Conservation (phyloP, 53 echinoderm and acorn worm genomes). For the Holothuria scabra region DNA sequence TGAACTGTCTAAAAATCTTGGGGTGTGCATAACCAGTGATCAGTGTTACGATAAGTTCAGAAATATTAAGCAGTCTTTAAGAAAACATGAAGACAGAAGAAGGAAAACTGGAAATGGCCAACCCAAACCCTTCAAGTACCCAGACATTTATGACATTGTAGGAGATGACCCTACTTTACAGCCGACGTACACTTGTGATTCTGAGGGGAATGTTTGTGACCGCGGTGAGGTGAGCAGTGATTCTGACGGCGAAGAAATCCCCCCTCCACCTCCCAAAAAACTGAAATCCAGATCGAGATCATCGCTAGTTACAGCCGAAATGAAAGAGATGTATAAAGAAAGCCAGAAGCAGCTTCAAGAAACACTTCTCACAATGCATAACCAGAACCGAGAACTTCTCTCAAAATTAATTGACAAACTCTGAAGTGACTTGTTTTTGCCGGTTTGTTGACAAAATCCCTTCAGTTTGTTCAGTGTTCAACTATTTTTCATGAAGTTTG, state of each 20-base stretch:
- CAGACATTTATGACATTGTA: conserved; percentile 23
- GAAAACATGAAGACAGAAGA: conserved; percentile 24
- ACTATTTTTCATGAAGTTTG: background rate
- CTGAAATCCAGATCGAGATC: conserved; percentile 13
- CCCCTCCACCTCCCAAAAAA: conserved; percentile 7
- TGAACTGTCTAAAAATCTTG: background rate
- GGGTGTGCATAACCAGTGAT: background rate
- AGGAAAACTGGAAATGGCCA: conserved; percentile 33
- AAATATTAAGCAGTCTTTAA: conserved; percentile 3
- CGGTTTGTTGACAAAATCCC: no score
- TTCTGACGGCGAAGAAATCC: conserved; percentile 1
- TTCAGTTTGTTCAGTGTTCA: no score
- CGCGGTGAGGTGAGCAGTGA: background rate
- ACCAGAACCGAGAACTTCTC: background rate
- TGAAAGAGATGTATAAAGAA: conserved; percentile 6
- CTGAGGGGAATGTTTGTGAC: conserved; percentile 7
- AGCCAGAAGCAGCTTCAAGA: background rate
- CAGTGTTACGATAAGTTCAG: conserved; percentile 28
- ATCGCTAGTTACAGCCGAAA: conserved; percentile 4
- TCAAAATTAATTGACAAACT: background rate
- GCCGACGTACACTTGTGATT: conserved; percentile 21
- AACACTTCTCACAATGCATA: conserved; percentile 13
- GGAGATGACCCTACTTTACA: conserved; percentile 25
- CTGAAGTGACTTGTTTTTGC: no score
- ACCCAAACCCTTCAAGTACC: conserved; percentile 29